Percentiles rank a stretch among this genome's conserved stretches.
phyloP scores from a whole-genome alignment of 1,140 invertebrate genomes.

The Platyscapa corneri region DNA sequence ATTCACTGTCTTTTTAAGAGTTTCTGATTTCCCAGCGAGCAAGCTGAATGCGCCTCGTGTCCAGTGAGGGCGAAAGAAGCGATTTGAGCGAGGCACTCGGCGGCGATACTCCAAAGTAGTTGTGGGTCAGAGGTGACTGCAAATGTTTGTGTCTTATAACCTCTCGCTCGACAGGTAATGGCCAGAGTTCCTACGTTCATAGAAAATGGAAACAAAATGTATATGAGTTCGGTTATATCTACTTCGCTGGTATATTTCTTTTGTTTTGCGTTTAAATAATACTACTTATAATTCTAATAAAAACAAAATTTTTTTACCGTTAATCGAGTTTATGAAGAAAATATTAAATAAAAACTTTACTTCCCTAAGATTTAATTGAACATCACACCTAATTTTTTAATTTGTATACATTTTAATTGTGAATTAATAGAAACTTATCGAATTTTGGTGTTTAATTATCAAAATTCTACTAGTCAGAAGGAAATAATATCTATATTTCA shows the following conservation, averaged over 20 bases:
- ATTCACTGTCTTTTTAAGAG: slow-evolving; percentile 11
- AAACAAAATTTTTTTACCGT: too few relatives aligned
- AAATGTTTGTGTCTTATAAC: slow-evolving; percentile 81
- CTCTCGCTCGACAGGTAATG: slow-evolving; percentile 80
- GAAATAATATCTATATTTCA: too few relatives aligned
- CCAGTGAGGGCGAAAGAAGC: slow-evolving; percentile 77
- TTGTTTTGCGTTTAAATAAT: too few relatives aligned
- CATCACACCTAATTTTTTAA: too few relatives aligned
- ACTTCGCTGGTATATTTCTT: not conserved
- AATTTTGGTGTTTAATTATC: too few relatives aligned
- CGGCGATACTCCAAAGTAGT: slow-evolving; percentile 73
- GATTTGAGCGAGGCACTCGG: slow-evolving; percentile 75
- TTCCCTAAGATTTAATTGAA: too few relatives aligned
- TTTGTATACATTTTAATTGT: too few relatives aligned
- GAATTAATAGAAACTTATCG: too few relatives aligned
- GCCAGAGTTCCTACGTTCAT: slow-evolving; percentile 77
- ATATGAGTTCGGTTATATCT: not conserved
- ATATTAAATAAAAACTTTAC: too few relatives aligned
- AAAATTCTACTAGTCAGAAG: too few relatives aligned
- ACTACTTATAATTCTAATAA: too few relatives aligned
- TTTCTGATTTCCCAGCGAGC: slow-evolving; percentile 71
- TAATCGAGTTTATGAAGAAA: too few relatives aligned
- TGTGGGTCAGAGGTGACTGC: slow-evolving; percentile 78
- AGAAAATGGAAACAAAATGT: slow-evolving; percentile 26
- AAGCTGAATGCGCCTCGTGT: slow-evolving; percentile 72